Percentiles rank a stretch among this genome's conserved stretches.
Evolutionary conservation across 2,113 vertebrate species (phyloP).

Genomic region (Oophaga pumilio): DNA sequence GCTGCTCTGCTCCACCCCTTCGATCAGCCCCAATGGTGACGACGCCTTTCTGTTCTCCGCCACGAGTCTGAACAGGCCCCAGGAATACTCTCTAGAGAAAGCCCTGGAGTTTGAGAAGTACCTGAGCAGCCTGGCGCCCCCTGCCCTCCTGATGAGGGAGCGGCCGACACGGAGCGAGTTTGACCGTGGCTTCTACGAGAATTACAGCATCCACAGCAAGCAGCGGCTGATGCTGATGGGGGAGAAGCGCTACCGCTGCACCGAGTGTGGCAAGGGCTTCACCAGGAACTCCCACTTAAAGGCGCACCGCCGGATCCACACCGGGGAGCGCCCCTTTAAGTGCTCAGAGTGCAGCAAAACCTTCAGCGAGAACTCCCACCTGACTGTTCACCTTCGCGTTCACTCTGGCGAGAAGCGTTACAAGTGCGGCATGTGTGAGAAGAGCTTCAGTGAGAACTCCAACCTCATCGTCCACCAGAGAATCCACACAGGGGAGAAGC

Average conservation of each 20-base stretch:
- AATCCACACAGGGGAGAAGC: conserved; percentile 53
- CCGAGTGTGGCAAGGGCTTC: conserved; percentile 44
- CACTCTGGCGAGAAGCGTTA: conserved; percentile 51
- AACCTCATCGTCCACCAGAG: conserved; percentile 54
- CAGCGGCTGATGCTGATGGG: conserved; percentile 53
- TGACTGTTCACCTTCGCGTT: conserved; percentile 42
- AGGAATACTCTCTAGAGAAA: conserved; percentile 30
- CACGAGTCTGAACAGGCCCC: not conserved
- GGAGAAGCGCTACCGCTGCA: conserved; percentile 49
- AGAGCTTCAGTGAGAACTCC: conserved; percentile 53
- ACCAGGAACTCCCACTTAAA: conserved; percentile 52
- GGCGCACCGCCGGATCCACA: conserved; percentile 44
- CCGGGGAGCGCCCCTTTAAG: conserved; percentile 34
- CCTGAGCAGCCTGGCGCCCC: conserved; percentile 34
- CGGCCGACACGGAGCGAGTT: conserved; percentile 29
- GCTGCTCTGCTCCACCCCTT: not conserved
- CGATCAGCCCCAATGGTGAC: conserved; percentile 12
- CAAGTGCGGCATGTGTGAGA: conserved; percentile 49
- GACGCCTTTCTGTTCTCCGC: conserved; percentile 2
- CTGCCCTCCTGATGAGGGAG: conserved; percentile 19
- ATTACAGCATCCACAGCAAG: conserved; percentile 51
- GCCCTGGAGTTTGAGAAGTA: conserved; percentile 43
- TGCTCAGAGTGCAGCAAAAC: conserved; percentile 41
- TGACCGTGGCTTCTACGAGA: conserved; percentile 47
- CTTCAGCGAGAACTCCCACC: conserved; percentile 54